These are phyloP conservation scores for Camponotus fellah DNA, from an alignment of 2,888 invertebrate species.

Conservation along the genomic window DNA sequence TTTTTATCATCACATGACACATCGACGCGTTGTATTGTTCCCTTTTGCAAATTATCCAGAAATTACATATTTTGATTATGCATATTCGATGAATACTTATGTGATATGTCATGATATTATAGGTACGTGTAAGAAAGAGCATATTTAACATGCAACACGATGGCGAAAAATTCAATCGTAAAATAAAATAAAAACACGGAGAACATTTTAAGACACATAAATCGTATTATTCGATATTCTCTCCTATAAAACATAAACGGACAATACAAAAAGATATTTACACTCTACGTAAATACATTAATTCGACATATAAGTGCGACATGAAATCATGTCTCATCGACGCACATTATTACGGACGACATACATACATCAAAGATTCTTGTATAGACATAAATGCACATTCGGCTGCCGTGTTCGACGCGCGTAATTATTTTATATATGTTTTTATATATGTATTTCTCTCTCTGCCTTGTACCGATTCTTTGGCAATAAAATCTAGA, in stretches of 20 bases:
- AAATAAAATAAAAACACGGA: slow-evolving; percentile 20
- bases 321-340: background rate
- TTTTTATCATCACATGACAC: slow-evolving; percentile 84
- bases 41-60: background rate
- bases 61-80: slow-evolving; percentile 7
- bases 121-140: background rate
- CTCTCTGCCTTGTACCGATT: slow-evolving; percentile 49
- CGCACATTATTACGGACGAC: background rate
- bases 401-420: slow-evolving; percentile 26
- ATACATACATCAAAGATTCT: slow-evolving; percentile 17
- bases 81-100: background rate
- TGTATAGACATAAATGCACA: slow-evolving; percentile 18
- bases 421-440: slow-evolving; percentile 22
- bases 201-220: slow-evolving; percentile 55
- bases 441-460: slow-evolving; percentile 55
- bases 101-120: background rate
- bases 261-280: slow-evolving; percentile 73
- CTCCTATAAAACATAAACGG: slow-evolving; percentile 63
- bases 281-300: slow-evolving; percentile 66
- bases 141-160: background rate
- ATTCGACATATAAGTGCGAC: slow-evolving; percentile 46
- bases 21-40: slow-evolving; percentile 26
- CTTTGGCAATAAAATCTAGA: slow-evolving; percentile 67
- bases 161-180: background rate
- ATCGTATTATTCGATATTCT: slow-evolving; percentile 61